phyloP scores from a whole-genome alignment of 92 coral and sea anemone genomes.

The Nematostella vectensis region DNA sequence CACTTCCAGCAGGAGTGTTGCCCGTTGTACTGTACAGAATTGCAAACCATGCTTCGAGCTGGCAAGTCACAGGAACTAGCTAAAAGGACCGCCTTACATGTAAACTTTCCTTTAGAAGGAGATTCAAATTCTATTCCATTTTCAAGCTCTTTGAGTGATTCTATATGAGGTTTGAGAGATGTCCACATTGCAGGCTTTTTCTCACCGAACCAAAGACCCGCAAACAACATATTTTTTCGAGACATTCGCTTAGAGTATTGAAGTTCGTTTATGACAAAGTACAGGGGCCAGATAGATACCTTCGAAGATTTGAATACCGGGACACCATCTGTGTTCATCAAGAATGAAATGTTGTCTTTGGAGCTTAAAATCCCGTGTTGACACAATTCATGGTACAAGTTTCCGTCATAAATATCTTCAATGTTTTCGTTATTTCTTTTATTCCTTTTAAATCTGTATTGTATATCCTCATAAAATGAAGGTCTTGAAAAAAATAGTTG shows the following conservation, averaged over 20 bases:
- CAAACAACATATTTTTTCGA: conserved; percentile 46
- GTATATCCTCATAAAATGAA: conserved; percentile 20
- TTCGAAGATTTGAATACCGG: conserved; percentile 57
- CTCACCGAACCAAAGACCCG: conserved; percentile 53
- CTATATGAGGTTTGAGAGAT: conserved; percentile 17
- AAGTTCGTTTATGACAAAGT: conserved; percentile 38
- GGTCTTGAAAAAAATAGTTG: conserved; percentile 16
- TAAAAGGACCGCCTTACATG: conserved; percentile 18
- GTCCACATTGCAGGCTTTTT: conserved; percentile 33
- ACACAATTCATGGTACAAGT: conserved; percentile 25
- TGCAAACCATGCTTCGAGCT: conserved; percentile 37
- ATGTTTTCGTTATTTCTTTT: conserved; percentile 10
- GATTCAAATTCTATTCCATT: conserved; percentile 20
- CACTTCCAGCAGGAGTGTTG: conserved; percentile 45
- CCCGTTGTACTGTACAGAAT: conserved; percentile 44
- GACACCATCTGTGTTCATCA: conserved; percentile 46
- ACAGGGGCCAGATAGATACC: conserved; percentile 49
- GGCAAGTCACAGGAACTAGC: conserved; percentile 39
- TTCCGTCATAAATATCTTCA: conserved; percentile 45
- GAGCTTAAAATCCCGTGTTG: conserved; percentile 26
- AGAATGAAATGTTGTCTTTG: conserved; percentile 33
- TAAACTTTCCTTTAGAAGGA: conserved; percentile 13
- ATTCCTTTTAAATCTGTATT: conserved; percentile 21
- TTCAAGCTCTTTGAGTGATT: conserved; percentile 23
- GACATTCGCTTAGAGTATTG: conserved; percentile 30